Evolutionary conservation across 2,113 vertebrate species (phyloP), one percentile per base, ranked within the genome.

Genomic region (Paracanthobrama guichenoti): DNA sequence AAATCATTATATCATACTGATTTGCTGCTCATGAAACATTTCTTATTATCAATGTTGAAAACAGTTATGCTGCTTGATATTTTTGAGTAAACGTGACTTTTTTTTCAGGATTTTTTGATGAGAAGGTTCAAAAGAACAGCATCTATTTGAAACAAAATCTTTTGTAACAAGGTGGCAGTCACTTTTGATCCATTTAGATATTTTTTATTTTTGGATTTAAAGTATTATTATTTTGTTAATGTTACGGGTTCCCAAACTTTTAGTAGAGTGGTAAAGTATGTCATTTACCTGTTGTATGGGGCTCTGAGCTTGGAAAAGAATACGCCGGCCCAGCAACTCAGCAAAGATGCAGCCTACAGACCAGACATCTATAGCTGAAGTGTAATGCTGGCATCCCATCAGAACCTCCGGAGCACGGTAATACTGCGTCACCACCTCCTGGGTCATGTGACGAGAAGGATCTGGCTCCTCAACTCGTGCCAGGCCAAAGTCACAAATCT

Each of bases 381-480:
- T 92, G 53, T 96, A 96, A 87, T 96, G 95, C 0, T 95, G 91
- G 84, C 94, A 95, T 72, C 95, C 95, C 95, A 95, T 96, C 83
- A 96, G 93, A 53, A 96, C 95, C 91, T 96, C 95, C 0, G 95
- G 95, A 1, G 95, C 95, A 2, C 95, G 85, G 92, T 96, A 96
- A 91, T 96, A 96, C 90, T 96, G 95, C 0, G 95, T 96, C 90
- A 96, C 95, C 87, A 96, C 95, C 84, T 96, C 95, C 92, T 96
- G 95, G 46, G 95, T 96, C 95, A 96, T 96, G 93, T 95, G 95
- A 87, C 95, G 94, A 0, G 94, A 93, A 39, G 94, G 94, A 87
- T 96, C 95, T 0, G 93, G 93, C 86, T 96, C 95, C 89, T 96
- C 95, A 75, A 96, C 94, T 1, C 95, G 93, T 0, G 95, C 95